Conservation (phyloP, 2,888 invertebrate species). For the Cancer borealis region DNA sequence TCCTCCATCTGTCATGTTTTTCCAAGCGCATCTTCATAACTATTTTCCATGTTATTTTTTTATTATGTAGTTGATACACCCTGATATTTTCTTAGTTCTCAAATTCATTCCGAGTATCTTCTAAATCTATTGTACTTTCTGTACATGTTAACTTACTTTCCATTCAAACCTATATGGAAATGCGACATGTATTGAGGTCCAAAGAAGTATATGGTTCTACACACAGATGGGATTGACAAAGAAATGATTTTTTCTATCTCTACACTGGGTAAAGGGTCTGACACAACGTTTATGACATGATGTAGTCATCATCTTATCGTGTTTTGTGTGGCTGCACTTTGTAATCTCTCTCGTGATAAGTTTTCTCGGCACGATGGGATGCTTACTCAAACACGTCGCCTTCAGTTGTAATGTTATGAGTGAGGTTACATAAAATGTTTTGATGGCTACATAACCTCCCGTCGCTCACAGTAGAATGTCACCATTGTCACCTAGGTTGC, state of each 20-base stretch:
- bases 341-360: neutral
- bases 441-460: neutral
- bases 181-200: neutral
- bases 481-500: neutral
- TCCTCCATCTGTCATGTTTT: no score
- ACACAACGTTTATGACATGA: no score
- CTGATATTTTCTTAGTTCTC: no score
- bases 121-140: no score
- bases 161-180: no score
- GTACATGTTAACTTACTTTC: no score
- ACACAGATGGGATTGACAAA: no score
- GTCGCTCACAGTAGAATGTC: neutral
- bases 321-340: neutral
- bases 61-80: no score
- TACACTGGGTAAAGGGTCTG: neutral
- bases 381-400: neutral
- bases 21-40: no score
- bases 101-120: no score
- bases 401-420: neutral
- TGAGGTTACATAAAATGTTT: neutral
- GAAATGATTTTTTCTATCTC: neutral
- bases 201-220: neutral
- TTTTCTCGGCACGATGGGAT: neutral
- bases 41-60: no score
- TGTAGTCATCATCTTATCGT: neutral